Percentiles rank a stretch among this genome's conserved stretches.
Evolutionary conservation across 2,113 vertebrate species (phyloP).

Genomic region (Arothron firmamentum): DNA sequence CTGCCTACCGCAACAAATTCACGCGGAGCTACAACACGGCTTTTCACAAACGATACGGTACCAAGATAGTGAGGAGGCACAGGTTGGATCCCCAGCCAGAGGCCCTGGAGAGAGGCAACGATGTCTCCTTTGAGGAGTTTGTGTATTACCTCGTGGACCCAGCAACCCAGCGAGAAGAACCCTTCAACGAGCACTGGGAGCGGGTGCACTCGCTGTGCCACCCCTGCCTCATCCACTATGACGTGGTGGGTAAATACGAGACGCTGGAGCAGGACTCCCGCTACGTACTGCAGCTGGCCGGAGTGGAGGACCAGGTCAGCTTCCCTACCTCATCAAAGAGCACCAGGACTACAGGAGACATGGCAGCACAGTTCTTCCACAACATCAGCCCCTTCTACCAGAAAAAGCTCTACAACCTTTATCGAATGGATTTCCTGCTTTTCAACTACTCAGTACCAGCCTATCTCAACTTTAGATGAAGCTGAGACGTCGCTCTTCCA

Average conservation of each 20-base stretch:
- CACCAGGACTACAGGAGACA: constrained; percentile 77
- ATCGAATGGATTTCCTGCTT: constrained; percentile 94
- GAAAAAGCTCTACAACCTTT: constrained; percentile 89
- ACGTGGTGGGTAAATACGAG: constrained; percentile 93
- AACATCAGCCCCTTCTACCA: constrained; percentile 90
- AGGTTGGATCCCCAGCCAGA: constrained; percentile 72
- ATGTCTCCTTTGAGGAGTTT: constrained; percentile 91
- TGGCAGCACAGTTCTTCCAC: constrained; percentile 83
- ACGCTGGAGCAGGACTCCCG: constrained; percentile 88
- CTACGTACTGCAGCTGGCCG: constrained; percentile 84
- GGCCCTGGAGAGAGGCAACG: constrained; percentile 81
- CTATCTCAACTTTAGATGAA: constrained; percentile 78
- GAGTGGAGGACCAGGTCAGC: constrained; percentile 74
- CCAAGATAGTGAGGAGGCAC: constrained; percentile 86
- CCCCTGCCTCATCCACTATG: constrained; percentile 90
- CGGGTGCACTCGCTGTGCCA: constrained; percentile 89
- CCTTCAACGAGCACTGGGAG: constrained; percentile 97
- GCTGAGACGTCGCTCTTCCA: constrained; percentile 2
- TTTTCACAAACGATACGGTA: constrained; percentile 90
- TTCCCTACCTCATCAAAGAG: constrained; percentile 80
- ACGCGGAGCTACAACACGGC: constrained; percentile 86
- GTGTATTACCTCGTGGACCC: constrained; percentile 91
- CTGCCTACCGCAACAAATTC: constrained; percentile 93
- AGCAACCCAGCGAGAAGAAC: constrained; percentile 82
- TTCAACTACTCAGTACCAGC: constrained; percentile 91